phyloP scores from a whole-genome alignment of 1,140 invertebrate genomes.

The Trachymyrmex cornetzi region DNA sequence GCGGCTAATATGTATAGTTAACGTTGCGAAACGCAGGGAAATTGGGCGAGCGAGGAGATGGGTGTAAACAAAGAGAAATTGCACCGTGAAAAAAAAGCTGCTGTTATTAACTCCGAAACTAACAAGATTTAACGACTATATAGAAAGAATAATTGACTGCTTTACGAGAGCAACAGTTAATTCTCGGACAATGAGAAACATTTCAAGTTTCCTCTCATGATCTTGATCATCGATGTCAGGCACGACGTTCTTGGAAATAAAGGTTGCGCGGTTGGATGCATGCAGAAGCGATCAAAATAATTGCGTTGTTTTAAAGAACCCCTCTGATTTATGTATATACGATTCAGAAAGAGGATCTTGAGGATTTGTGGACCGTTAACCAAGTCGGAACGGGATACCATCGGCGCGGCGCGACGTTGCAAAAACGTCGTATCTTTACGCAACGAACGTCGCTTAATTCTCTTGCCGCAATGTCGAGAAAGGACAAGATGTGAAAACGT shows the following conservation, averaged over 20 bases:
- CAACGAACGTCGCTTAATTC: constrained; percentile 62
- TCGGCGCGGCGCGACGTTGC: constrained; percentile 58
- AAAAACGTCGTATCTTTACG: constrained; percentile 74
- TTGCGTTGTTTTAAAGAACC: constrained; percentile 1
- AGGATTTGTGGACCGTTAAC: constrained; percentile 66
- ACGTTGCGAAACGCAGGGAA: neutral
- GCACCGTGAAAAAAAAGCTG: neutral
- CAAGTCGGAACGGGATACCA: constrained; percentile 23
- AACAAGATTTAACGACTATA: neutral
- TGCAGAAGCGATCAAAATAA: constrained; percentile 1
- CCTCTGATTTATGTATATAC: neutral
- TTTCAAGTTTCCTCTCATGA: neutral
- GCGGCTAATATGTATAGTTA: constrained; percentile 19
- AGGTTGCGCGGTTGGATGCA: neutral
- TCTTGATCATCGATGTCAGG: neutral
- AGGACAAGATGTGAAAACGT: constrained; percentile 61
- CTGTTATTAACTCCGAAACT: neutral
- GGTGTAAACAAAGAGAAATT: neutral
- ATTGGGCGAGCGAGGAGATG: neutral
- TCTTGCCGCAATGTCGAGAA: constrained; percentile 68
- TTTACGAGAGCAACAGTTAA: neutral
- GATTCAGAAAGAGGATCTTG: constrained; percentile 24
- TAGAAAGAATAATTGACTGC: constrained; percentile 14
- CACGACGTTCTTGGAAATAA: neutral
- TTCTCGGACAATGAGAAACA: constrained; percentile 16